Evolutionary conservation across 2,113 vertebrate genomes (phyloP).

Genomic region (Narcine bancroftii): DNA sequence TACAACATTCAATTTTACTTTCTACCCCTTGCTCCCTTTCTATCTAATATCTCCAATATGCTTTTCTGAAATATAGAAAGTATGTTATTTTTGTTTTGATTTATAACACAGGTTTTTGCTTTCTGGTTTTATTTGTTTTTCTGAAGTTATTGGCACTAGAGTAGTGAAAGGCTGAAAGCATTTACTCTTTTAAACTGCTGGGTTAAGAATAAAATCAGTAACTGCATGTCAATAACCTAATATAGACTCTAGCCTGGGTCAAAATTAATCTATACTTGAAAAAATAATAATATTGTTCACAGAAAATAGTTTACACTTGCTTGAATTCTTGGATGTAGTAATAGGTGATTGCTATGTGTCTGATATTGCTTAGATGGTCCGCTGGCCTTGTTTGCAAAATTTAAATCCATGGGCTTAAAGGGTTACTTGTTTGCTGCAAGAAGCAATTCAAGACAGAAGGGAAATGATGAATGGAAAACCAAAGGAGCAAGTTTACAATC

Average conservation of each 20-base stretch:
- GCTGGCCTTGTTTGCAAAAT: neutral
- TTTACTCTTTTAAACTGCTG: too few relatives aligned
- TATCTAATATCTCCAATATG: too few relatives aligned
- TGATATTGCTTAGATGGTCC: neutral
- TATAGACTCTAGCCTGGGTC: too few relatives aligned
- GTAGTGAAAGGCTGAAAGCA: too few relatives aligned
- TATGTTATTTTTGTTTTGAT: too few relatives aligned
- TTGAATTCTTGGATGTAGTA: neutral
- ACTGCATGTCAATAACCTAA: neutral
- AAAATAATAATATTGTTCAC: neutral
- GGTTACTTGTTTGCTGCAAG: neutral
- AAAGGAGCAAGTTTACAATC: neutral
- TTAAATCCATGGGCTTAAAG: neutral
- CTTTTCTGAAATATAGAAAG: too few relatives aligned
- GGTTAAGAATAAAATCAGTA: too few relatives aligned
- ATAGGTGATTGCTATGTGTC: neutral
- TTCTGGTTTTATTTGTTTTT: too few relatives aligned
- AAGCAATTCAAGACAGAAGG: neutral
- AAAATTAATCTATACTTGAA: neutral
- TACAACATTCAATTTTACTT: too few relatives aligned
- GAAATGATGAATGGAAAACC: neutral
- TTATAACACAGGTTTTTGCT: too few relatives aligned
- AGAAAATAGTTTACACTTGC: neutral
- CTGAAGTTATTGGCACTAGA: too few relatives aligned
- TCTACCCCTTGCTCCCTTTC: too few relatives aligned